Evolutionary conservation across 2,797 vertebrate genomes (phyloP).

Genomic region (Carcharodon carcharias): DNA sequence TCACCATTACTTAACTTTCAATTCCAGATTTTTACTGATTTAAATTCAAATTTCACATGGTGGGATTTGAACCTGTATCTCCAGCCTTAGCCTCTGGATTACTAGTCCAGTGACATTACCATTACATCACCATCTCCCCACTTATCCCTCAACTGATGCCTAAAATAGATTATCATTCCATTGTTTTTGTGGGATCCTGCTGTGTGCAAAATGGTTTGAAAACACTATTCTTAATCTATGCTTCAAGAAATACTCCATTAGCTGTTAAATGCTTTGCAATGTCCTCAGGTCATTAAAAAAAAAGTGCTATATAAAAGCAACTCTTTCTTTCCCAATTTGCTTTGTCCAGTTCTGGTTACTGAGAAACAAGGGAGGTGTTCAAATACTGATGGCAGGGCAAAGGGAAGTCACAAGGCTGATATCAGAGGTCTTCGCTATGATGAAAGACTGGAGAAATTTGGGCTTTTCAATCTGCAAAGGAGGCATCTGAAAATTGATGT

Average conservation of each 20-base stretch:
- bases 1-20: no score
- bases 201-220: background rate
- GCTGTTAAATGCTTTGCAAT: background rate
- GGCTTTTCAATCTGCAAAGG: background rate
- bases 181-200: background rate
- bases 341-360: background rate
- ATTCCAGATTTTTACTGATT: no score
- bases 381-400: background rate
- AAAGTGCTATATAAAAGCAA: background rate
- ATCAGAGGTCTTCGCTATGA: background rate
- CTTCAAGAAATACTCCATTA: background rate
- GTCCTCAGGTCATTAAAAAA: background rate
- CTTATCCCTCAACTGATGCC: no score
- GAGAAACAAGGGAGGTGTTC: background rate
- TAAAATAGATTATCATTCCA: background rate
- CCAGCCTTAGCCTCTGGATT: no score
- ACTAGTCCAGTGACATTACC: no score
- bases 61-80: no score
- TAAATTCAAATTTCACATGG: no score
- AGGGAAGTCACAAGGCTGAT: no score
- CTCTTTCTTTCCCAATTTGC: background rate
- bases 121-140: no score
- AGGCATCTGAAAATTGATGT: background rate
- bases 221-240: background rate
- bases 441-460: background rate